Evolutionary conservation across 1,140 invertebrate species (phyloP).

Genomic region (Coboldia fuscipes): DNA sequence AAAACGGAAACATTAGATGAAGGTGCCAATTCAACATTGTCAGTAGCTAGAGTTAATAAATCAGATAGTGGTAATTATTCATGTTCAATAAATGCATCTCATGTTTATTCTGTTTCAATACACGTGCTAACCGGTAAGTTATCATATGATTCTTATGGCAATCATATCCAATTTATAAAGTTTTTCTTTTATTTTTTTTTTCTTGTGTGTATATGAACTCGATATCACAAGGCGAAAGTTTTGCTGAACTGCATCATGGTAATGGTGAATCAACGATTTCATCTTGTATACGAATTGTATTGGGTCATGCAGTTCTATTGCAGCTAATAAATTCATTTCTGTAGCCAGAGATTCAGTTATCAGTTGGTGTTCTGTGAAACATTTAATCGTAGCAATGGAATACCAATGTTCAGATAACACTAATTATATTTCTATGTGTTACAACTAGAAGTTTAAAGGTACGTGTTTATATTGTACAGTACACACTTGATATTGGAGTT

Average conservation of each 20-base stretch:
- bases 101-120: constrained; percentile 41
- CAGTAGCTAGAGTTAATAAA: constrained; percentile 48
- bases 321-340: too few relatives aligned
- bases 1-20: constrained; percentile 53
- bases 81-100: constrained; percentile 39
- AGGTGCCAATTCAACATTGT: constrained; percentile 49
- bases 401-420: too few relatives aligned
- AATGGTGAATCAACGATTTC: too few relatives aligned
- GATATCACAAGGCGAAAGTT: constrained; percentile 27
- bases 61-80: constrained; percentile 60
- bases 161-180: not conserved
- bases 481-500: too few relatives aligned
- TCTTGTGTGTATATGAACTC: not conserved
- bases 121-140: constrained; percentile 48
- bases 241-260: constrained; percentile 34
- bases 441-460: too few relatives aligned
- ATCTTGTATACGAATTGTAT: too few relatives aligned
- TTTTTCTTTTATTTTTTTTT: not conserved
- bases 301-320: too few relatives aligned
- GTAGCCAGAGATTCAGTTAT: too few relatives aligned
- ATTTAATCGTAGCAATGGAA: too few relatives aligned
- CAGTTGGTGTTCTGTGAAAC: too few relatives aligned
- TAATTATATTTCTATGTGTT: too few relatives aligned
- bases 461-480: too few relatives aligned
- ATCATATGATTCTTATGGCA: not conserved